phyloP scores from a whole-genome alignment of 1,140 invertebrate species.

The Drosophila burlai region DNA sequence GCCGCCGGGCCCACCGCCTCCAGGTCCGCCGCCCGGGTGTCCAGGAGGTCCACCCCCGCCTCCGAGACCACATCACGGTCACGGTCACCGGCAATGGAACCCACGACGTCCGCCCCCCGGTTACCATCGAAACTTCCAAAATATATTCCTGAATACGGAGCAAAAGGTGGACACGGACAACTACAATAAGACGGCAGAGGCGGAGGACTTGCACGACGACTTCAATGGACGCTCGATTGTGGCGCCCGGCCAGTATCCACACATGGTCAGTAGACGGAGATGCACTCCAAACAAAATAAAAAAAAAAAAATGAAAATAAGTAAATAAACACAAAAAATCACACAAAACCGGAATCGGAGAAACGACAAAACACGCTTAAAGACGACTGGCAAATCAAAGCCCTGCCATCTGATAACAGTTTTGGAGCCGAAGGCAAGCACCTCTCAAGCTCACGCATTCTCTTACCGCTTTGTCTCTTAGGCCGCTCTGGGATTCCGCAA shows the following conservation, averaged over 20 bases:
- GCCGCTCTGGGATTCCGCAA: conserved; percentile 61
- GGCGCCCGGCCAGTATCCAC: conserved; percentile 68
- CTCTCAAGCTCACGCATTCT: conserved; percentile 5
- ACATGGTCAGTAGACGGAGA: conserved; percentile 57
- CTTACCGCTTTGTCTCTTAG: conserved; percentile 20
- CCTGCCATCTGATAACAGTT: conserved; percentile 37
- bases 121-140: conserved; percentile 45
- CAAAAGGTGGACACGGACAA: conserved; percentile 29
- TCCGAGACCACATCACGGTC: not conserved
- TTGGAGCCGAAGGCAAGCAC: not conserved
- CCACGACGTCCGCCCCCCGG: conserved; percentile 34
- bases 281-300: conserved; percentile 1
- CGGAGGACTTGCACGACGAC: conserved; percentile 58
- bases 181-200: conserved; percentile 49
- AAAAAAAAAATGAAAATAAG: conserved; percentile 3
- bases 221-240: conserved; percentile 70
- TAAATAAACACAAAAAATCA: conserved; percentile 27
- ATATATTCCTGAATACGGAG: conserved; percentile 50
- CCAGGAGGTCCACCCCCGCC: conserved; percentile 14
- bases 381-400: conserved; percentile 21
- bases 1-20: conserved; percentile 31
- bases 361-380: conserved; percentile 38
- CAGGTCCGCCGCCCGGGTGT: conserved; percentile 34
- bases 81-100: conserved; percentile 3
- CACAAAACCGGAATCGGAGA: conserved; percentile 50